Evolutionary conservation across 2,113 vertebrate species (phyloP).

Genomic region (Urocolius indicus): DNA sequence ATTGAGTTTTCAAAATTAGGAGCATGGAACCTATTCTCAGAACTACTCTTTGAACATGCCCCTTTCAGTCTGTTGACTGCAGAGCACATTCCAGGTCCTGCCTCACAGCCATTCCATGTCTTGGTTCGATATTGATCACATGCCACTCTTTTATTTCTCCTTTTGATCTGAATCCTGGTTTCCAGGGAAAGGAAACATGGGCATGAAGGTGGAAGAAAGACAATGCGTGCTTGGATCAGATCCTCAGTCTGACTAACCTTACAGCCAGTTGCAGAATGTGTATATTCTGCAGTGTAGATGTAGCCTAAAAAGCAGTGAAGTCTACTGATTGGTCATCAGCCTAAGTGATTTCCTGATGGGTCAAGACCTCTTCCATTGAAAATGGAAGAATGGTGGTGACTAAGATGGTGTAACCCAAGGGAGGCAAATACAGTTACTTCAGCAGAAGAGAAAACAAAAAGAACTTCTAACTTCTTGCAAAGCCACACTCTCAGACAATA

Average conservation of each 20-base stretch:
- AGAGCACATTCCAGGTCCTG: background rate
- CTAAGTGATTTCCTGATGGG: background rate
- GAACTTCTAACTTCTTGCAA: background rate
- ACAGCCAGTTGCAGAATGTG: background rate
- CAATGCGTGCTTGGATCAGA: background rate
- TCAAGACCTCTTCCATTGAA: background rate
- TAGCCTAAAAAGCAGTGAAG: background rate
- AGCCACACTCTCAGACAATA: background rate
- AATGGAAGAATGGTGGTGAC: background rate
- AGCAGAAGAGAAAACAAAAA: background rate
- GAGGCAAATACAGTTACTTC: background rate
- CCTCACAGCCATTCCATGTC: background rate
- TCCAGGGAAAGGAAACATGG: background rate
- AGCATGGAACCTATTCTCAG: background rate
- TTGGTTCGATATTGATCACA: background rate
- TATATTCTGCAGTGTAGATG: background rate
- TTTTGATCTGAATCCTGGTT: background rate
- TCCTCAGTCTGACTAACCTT: background rate
- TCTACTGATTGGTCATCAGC: background rate
- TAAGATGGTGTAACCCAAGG: background rate
- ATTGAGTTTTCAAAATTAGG: background rate
- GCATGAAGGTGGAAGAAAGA: background rate
- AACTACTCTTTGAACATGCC: background rate
- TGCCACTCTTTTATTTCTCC: background rate
- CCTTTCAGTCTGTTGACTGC: background rate